Evolutionary conservation across 1,140 invertebrate species (phyloP), one percentile per base, ranked within the genome.

Genomic region (Hesperophylax magnus): DNA sequence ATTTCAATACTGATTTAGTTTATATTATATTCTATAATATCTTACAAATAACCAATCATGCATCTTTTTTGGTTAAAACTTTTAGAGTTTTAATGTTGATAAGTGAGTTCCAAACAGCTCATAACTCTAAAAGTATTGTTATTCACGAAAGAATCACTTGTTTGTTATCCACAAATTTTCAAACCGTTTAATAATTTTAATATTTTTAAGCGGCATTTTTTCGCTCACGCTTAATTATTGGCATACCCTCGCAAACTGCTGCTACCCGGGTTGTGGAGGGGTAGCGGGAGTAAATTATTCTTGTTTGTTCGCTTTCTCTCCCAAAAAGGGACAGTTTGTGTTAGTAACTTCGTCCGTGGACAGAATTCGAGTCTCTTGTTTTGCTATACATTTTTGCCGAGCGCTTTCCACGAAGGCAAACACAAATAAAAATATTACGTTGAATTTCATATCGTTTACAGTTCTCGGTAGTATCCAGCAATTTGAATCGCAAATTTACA

Each of bases 401-500:
- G 56, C 18, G 34, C 39, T 53, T 72, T 53, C 27, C 52, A 60
- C 47, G 47, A 34, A 61, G 34, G 34, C 17, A 80, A 80, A 47
- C 11, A 47, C 39, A 47, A 47, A 72, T 72, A 65, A 80, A 79
- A 80, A 75, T 75, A 34, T 77, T 72, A 65, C 80, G 18, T 58
- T 22, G 77, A 58, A 54, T 74, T 75, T 39, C 54, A 53, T 75
- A 80, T 76, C 71, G 31, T 76, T 76, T 79, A 72, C 78, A 75
- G 78, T 76, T 80, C 58, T 60, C 58, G 71, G 61, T n/a, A 52
- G 54, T 79, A 61, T 15, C 77, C 34, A n/a, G 27, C 58, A 75
- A 81, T 84, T 84, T 81, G 82, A 84, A 84, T 84, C 74, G 77
- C 82, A 84, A 81, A 84, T 84, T 84, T 84, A 80, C 72, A 67